phyloP scores from a whole-genome alignment of 2,888 invertebrate genomes.

The Bruchidius siliquastri region DNA sequence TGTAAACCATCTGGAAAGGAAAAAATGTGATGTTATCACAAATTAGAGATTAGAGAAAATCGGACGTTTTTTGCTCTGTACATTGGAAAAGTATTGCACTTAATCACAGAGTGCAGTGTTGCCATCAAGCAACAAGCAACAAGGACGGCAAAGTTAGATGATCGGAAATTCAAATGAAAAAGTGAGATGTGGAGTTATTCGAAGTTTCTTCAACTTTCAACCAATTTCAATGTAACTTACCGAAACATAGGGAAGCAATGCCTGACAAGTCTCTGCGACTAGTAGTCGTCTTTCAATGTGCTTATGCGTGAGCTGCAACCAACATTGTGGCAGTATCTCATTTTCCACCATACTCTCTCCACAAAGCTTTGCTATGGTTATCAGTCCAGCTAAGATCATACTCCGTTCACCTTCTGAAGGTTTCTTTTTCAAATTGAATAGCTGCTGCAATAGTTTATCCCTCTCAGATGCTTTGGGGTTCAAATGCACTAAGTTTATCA shows the following conservation, averaged over 20 bases:
- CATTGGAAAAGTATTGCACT: too few relatives aligned
- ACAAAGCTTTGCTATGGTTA: slow-evolving; percentile 48
- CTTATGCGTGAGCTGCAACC: slow-evolving; percentile 68
- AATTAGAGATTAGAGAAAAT: too few relatives aligned
- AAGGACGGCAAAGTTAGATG: too few relatives aligned
- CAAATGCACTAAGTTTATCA: slow-evolving; percentile 57
- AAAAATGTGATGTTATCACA: too few relatives aligned
- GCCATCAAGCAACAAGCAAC: too few relatives aligned
- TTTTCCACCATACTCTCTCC: slow-evolving; percentile 56
- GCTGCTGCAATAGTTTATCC: slow-evolving; percentile 60
- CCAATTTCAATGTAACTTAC: slow-evolving; percentile 40
- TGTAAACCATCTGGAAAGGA: too few relatives aligned
- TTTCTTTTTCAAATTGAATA: slow-evolving; percentile 68
- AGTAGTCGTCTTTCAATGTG: slow-evolving; percentile 61
- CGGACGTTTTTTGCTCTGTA: too few relatives aligned
- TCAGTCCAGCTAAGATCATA: slow-evolving; percentile 48
- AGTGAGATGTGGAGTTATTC: too few relatives aligned
- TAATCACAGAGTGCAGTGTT: too few relatives aligned
- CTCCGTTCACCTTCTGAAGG: slow-evolving; percentile 63
- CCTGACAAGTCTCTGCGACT: slow-evolving; percentile 65
- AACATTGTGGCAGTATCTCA: slow-evolving; percentile 66
- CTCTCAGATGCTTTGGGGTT: slow-evolving; percentile 56
- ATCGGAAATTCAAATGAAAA: too few relatives aligned
- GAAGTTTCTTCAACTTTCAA: neutral
- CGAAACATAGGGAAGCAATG: slow-evolving; percentile 61